Percentiles rank a stretch among this genome's conserved stretches.
phyloP scores from a whole-genome alignment of 1,140 invertebrate species.

The Mycetomoellerius zeteki region DNA sequence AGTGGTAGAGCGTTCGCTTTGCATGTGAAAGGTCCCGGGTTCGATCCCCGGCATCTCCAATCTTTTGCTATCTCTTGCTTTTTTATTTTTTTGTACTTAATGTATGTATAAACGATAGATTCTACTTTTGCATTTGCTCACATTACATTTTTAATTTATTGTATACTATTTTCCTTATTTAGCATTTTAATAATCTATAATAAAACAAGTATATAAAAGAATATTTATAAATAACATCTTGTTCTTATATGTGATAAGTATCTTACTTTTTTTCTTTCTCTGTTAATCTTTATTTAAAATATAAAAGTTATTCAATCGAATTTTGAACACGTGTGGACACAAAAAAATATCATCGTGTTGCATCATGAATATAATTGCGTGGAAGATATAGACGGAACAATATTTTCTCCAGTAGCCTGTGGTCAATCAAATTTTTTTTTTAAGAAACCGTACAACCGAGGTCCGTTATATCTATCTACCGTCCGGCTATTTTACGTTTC shows the following conservation, averaged over 20 bases:
- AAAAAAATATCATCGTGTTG: not conserved
- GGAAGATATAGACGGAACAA: not conserved
- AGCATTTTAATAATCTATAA: not conserved
- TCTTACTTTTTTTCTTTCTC: not conserved
- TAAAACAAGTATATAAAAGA: not conserved
- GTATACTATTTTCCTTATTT: not conserved
- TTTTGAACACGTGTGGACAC: not conserved
- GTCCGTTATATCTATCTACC: slow-evolving; percentile 53
- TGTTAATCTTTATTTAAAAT: not conserved
- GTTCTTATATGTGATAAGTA: not conserved
- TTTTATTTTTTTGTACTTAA: not conserved
- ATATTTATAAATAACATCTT: not conserved
- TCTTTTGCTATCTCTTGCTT: slow-evolving; percentile 75
- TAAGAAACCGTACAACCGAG: slow-evolving; percentile 67
- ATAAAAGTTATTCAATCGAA: not conserved
- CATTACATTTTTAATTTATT: not conserved
- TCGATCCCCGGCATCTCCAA: slow-evolving; percentile 91
- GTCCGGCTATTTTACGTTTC: slow-evolving; percentile 80
- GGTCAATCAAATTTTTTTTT: slow-evolving; percentile 52
- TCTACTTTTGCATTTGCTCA: not conserved
- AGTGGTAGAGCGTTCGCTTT: slow-evolving; percentile 90
- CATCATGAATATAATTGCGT: not conserved
- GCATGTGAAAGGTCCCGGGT: slow-evolving; percentile 92
- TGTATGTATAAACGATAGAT: not conserved
- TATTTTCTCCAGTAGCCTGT: slow-evolving; percentile 25